A percentile compares a stretch with the other conserved stretches of the same genome.
phyloP scores from a whole-genome alignment of 2,113 vertebrate species.

The Poicephalus gulielmi region DNA sequence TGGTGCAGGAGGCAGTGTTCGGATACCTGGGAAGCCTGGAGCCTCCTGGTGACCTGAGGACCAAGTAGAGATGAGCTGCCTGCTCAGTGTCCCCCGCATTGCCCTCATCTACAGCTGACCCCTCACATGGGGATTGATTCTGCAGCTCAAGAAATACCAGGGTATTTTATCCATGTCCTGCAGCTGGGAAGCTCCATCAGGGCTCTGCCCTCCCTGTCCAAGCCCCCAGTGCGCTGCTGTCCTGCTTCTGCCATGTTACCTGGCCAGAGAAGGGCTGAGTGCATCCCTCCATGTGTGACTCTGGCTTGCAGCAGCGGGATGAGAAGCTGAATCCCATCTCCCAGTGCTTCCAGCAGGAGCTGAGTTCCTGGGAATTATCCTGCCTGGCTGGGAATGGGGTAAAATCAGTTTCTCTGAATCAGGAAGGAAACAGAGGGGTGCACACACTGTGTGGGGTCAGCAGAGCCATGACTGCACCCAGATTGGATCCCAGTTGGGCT shows the following conservation, averaged over 20 bases:
- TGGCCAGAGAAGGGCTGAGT: fast-evolving
- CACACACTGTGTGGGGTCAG: neutral
- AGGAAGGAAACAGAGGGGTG: neutral
- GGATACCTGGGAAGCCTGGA: neutral
- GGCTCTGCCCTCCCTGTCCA: fast-evolving
- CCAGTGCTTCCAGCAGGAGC: neutral
- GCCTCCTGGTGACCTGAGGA: neutral
- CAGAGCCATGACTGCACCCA: neutral
- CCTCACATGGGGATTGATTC: fast-evolving
- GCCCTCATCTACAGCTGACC: neutral
- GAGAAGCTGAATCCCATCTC: neutral
- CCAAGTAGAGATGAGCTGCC: neutral
- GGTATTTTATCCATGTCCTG: fast-evolving
- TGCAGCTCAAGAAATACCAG: neutral
- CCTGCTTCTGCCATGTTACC: fast-evolving
- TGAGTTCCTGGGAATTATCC: neutral
- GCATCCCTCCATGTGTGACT: fast-evolving
- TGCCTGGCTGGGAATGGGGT: fast-evolving
- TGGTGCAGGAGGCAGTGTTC: neutral
- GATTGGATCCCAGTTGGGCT: fast-evolving
- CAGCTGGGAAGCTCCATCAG: fast-evolving
- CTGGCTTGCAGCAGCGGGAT: fast-evolving
- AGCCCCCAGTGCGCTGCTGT: fast-evolving
- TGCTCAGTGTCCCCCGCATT: fast-evolving
- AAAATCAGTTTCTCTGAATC: fast-evolving